These are phyloP conservation scores for Megatriorchis doriae DNA, from an alignment of 2,113 vertebrate species.

Conservation along the genomic window DNA sequence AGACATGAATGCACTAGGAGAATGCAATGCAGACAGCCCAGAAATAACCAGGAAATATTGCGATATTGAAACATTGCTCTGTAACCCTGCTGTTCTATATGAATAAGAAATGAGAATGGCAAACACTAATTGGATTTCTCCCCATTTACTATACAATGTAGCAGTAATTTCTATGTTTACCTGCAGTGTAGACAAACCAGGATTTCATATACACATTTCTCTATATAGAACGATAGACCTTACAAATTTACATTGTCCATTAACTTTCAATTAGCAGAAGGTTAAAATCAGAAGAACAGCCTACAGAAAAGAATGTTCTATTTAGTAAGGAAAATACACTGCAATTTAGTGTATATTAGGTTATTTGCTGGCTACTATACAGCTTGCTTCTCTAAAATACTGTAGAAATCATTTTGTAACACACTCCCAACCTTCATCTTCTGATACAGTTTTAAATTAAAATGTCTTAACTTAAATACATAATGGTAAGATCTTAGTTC, in stretches of 20 bases:
- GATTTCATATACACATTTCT: constrained; percentile 37
- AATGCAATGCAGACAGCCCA: constrained; percentile 81
- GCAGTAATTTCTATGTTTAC: constrained; percentile 56
- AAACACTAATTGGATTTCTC: constrained; percentile 61
- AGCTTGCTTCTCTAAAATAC: neutral
- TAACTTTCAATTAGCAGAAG: constrained; percentile 6
- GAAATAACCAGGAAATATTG: constrained; percentile 82
- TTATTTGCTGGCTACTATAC: neutral
- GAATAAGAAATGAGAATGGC: constrained; percentile 83
- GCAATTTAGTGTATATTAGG: neutral
- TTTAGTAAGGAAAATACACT: neutral
- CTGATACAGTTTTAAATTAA: neutral
- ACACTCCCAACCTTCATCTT: neutral
- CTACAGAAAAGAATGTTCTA: neutral
- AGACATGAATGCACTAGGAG: constrained; percentile 69
- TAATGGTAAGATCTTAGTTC: neutral
- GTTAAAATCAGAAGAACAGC: neutral
- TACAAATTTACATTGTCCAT: constrained; percentile 12
- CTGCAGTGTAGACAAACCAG: constrained; percentile 62
- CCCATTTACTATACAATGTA: constrained; percentile 57
- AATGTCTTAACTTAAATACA: neutral
- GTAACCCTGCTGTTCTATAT: constrained; percentile 79
- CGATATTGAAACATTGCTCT: constrained; percentile 74
- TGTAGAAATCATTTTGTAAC: neutral
- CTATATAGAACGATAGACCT: neutral